Conservation (phyloP, 2,113 vertebrate genomes). For the Cnemophilus loriae region DNA sequence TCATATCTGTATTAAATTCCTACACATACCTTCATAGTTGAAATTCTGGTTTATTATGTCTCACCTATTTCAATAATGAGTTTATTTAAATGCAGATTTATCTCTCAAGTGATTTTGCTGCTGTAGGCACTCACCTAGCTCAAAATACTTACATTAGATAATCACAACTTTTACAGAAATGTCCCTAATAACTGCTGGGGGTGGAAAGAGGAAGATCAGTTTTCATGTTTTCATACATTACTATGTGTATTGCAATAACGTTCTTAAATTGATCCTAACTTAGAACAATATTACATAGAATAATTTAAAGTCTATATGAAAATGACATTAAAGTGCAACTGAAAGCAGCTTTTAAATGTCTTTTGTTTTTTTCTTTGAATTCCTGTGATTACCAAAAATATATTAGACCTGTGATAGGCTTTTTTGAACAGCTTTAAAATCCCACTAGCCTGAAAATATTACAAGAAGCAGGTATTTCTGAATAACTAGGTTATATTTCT, state of each 20-base stretch:
- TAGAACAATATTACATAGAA: background rate
- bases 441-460: background rate
- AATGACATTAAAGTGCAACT: background rate
- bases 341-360: background rate
- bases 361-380: background rate
- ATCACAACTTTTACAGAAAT: background rate
- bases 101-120: background rate
- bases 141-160: background rate
- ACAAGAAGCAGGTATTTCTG: background rate
- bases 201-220: background rate
- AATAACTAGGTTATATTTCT: background rate
- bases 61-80: background rate
- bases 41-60: background rate
- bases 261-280: background rate
- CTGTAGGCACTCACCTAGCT: background rate
- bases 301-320: background rate
- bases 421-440: background rate
- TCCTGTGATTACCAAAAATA: background rate
- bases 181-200: background rate
- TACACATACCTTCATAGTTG: background rate
- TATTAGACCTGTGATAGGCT: background rate
- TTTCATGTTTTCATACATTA: background rate
- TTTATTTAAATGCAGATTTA: background rate
- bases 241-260: background rate
- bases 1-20: background rate